Evolutionary conservation across 2,797 vertebrate species (phyloP).

Genomic region (Tympanoctomys barrerae): DNA sequence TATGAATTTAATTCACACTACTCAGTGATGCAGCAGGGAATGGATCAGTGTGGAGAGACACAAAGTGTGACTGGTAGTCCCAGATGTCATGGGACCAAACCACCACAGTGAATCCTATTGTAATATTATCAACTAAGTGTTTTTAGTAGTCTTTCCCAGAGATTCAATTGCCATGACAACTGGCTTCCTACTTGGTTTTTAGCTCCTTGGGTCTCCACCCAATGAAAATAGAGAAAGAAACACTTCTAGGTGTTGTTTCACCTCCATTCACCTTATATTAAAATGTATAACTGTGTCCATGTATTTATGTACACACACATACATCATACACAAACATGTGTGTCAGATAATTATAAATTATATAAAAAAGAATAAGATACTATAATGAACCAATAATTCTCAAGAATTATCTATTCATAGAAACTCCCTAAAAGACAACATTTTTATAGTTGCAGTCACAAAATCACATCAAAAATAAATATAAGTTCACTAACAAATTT

Average conservation of each 20-base stretch:
- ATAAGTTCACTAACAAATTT: background rate
- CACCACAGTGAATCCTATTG: background rate
- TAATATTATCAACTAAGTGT: background rate
- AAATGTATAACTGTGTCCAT: background rate
- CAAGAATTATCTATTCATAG: background rate
- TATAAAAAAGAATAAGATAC: background rate
- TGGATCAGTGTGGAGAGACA: background rate
- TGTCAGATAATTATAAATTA: background rate
- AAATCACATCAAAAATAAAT: background rate
- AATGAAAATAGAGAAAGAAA: background rate
- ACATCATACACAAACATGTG: background rate
- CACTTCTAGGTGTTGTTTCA: background rate
- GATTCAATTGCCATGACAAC: background rate
- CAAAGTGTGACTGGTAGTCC: background rate
- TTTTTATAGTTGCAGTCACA: background rate
- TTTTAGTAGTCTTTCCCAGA: background rate
- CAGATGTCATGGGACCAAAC: background rate
- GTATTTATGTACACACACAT: background rate
- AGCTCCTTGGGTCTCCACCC: background rate
- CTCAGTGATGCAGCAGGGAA: background rate
- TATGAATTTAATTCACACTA: background rate
- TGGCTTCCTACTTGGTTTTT: background rate
- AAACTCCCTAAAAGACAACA: background rate
- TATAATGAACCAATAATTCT: background rate
- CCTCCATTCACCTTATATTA: background rate